These are phyloP conservation scores for Papilio elwesi DNA, from an alignment of 2,888 invertebrate genomes.

Conservation along the genomic window DNA sequence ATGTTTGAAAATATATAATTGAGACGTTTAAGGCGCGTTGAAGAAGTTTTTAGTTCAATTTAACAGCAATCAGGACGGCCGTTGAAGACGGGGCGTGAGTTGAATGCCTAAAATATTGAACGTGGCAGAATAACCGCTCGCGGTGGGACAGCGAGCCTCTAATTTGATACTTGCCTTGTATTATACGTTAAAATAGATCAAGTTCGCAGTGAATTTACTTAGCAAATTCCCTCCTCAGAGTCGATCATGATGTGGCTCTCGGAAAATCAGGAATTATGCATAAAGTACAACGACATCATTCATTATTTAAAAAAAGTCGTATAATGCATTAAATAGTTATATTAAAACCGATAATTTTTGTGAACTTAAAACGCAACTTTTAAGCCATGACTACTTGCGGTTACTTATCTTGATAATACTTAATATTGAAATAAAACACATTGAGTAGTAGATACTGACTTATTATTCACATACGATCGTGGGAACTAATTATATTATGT, in stretches of 20 bases:
- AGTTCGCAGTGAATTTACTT: conserved; percentile 24
- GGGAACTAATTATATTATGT: background rate
- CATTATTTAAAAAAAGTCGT: too few relatives aligned
- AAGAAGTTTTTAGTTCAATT: conserved; percentile 85
- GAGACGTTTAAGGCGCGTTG: conserved; percentile 79
- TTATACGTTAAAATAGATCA: conserved; percentile 43
- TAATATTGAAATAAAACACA: too few relatives aligned
- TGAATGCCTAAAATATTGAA: conserved; percentile 82
- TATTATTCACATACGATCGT: too few relatives aligned
- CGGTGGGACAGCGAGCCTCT: conserved; percentile 65
- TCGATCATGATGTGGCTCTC: background rate
- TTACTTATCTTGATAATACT: too few relatives aligned
- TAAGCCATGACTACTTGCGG: too few relatives aligned
- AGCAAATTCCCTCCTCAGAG: background rate
- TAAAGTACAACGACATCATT: background rate
- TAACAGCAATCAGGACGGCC: conserved; percentile 83
- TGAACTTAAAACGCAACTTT: too few relatives aligned
- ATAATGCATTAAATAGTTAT: too few relatives aligned
- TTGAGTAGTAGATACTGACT: too few relatives aligned
- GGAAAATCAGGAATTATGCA: background rate
- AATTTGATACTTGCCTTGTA: conserved; percentile 71
- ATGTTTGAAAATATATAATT: conserved; percentile 65
- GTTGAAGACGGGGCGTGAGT: conserved; percentile 81
- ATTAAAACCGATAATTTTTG: too few relatives aligned
- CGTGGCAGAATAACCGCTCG: conserved; percentile 69